Percentiles rank a stretch among this genome's conserved stretches.
Evolutionary conservation across 2,113 vertebrate species (phyloP).

Genomic region (Sphaerodactylus townsendi): DNA sequence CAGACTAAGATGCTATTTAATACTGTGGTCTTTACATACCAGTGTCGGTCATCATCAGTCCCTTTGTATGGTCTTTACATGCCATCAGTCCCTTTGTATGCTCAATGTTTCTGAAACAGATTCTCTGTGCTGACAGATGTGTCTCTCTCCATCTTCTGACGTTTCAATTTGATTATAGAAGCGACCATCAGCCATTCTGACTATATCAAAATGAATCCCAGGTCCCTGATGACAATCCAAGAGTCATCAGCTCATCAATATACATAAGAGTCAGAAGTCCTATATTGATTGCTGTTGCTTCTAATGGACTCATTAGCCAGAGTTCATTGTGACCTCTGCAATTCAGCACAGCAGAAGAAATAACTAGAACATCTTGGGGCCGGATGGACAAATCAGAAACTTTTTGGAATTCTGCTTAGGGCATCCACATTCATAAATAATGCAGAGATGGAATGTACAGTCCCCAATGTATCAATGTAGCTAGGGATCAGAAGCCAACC

Average conservation of each 20-base stretch:
- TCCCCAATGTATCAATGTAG: not conserved
- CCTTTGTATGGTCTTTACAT: no score
- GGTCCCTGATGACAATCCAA: constrained; percentile 62
- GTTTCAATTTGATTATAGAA: constrained; percentile 66
- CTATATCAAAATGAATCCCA: constrained; percentile 69
- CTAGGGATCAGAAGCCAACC: not conserved
- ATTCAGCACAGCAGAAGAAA: constrained; percentile 38
- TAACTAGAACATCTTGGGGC: not conserved
- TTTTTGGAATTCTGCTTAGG: not conserved
- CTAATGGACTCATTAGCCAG: constrained; percentile 77
- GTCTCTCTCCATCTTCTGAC: constrained; percentile 49
- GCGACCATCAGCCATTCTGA: constrained; percentile 67
- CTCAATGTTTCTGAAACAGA: constrained; percentile 6
- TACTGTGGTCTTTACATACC: fast-evolving
- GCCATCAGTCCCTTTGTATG: not conserved
- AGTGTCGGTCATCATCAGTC: not conserved
- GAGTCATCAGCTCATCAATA: constrained; percentile 77
- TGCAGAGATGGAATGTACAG: not conserved
- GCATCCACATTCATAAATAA: not conserved
- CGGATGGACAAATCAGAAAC: not conserved
- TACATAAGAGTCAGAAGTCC: constrained; percentile 73
- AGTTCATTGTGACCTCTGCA: constrained; percentile 65
- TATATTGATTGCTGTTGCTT: constrained; percentile 73
- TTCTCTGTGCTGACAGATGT: constrained; percentile 45
- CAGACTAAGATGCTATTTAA: not conserved